Conservation (phyloP, 1,140 invertebrate genomes). For the Rhizoglyphus robini region DNA sequence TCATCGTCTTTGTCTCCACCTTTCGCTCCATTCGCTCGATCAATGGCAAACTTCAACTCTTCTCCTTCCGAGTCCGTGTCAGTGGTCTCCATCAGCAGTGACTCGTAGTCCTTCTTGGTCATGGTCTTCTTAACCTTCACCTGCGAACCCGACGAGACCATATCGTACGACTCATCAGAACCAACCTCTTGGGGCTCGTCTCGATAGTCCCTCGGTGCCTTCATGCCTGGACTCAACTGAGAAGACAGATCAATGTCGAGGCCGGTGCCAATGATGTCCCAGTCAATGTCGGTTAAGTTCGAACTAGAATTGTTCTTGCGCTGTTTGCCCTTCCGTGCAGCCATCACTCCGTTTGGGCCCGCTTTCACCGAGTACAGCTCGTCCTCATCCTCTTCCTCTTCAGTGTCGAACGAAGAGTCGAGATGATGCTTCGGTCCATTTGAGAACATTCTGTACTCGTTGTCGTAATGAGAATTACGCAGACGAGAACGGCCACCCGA, state of each 20-base stretch:
- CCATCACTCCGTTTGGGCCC: not conserved
- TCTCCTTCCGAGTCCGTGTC: no score
- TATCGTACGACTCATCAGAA: no score
- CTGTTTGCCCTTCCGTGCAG: not conserved
- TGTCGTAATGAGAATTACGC: not conserved
- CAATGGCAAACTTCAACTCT: no score
- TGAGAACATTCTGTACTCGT: not conserved
- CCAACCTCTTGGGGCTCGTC: no score
- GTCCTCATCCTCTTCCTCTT: not conserved
- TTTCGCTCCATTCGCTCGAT: no score
- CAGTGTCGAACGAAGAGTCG: not conserved
- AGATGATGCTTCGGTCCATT: constrained; percentile 4
- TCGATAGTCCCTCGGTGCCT: no score
- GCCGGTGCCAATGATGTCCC: constrained; percentile 14
- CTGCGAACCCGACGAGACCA: no score
- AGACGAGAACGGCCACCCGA: not conserved
- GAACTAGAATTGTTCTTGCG: not conserved
- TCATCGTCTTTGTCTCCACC: no score
- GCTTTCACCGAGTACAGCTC: not conserved
- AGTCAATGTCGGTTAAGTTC: constrained; percentile 10
- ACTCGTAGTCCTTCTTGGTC: no score
- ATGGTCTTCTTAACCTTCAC: no score
- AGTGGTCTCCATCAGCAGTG: no score
- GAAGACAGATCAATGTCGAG: constrained; percentile 19
- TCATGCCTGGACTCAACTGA: constrained; percentile 12